A percentile compares a stretch with the other conserved stretches of the same genome.
Evolutionary conservation across 2,797 vertebrate genomes (phyloP).

Genomic region (Artibeus jamaicensis): DNA sequence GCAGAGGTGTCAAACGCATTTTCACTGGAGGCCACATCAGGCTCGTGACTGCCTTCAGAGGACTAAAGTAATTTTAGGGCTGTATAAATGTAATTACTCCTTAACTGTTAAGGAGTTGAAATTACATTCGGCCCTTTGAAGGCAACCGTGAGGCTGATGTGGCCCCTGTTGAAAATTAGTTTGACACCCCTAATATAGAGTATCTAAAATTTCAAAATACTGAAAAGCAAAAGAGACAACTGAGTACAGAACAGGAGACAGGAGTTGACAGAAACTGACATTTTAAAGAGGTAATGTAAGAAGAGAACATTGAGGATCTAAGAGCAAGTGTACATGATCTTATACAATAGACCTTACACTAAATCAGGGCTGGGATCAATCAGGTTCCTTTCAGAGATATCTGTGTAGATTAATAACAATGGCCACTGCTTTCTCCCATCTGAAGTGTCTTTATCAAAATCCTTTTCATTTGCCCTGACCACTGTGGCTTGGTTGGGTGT

Average conservation of each 20-base stretch:
- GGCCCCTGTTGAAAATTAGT: too few species aligned
- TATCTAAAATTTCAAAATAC: not conserved
- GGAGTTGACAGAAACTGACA: not conserved
- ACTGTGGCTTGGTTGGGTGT: too few species aligned
- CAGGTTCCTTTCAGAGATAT: not conserved
- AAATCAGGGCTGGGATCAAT: not conserved
- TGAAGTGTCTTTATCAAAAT: not conserved
- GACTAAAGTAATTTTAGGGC: too few species aligned
- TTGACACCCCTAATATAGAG: not conserved
- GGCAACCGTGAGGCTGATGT: too few species aligned
- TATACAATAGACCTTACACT: not conserved
- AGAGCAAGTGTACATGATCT: not conserved
- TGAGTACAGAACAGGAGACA: not conserved
- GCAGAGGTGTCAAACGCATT: too few species aligned
- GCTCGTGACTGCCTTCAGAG: too few species aligned
- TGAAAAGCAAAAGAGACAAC: not conserved
- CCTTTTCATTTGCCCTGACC: not conserved
- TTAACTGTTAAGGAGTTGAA: too few species aligned
- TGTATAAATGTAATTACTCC: too few species aligned
- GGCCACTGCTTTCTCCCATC: not conserved
- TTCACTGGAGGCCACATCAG: too few species aligned
- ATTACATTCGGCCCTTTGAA: too few species aligned
- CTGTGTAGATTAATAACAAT: not conserved
- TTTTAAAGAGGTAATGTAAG: not conserved
- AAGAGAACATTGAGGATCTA: not conserved